A percentile compares a stretch with the other conserved stretches of the same genome.
Conservation (phyloP, 2,113 vertebrate species). For the Micronisus gabar region DNA sequence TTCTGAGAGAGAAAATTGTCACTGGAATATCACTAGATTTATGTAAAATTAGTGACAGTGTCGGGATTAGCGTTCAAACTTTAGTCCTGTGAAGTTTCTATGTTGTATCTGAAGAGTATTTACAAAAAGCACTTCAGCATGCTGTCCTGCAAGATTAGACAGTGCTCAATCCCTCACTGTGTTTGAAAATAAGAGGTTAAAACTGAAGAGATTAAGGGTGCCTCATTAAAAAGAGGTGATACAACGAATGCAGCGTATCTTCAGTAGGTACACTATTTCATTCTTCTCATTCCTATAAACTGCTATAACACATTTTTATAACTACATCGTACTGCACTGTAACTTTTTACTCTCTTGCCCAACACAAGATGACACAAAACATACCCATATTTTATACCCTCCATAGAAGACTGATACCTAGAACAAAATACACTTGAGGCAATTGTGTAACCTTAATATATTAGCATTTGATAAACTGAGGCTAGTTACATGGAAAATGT, state of each 20-base stretch:
- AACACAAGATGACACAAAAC: neutral
- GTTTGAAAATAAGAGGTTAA: neutral
- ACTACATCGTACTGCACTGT: neutral
- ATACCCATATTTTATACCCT: neutral
- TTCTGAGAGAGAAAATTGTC: neutral
- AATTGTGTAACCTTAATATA: neutral
- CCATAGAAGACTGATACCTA: neutral
- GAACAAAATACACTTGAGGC: neutral
- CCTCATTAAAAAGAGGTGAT: neutral
- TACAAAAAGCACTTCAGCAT: neutral
- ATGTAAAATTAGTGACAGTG: neutral
- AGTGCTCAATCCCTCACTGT: accelerated
- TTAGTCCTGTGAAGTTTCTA: neutral
- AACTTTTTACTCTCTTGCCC: neutral
- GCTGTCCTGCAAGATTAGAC: neutral
- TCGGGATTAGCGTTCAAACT: neutral
- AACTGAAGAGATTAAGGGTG: neutral
- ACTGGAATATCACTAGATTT: neutral
- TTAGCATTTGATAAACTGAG: neutral
- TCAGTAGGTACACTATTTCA: neutral
- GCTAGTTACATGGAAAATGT: neutral
- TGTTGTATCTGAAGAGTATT: neutral
- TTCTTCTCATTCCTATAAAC: neutral
- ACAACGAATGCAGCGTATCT: neutral
- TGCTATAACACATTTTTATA: neutral